Percentiles rank a stretch among this genome's conserved stretches.
These are phyloP conservation scores for Melanostigma gelatinosum DNA, from an alignment of 2,113 vertebrate species.

Conservation along the genomic window DNA sequence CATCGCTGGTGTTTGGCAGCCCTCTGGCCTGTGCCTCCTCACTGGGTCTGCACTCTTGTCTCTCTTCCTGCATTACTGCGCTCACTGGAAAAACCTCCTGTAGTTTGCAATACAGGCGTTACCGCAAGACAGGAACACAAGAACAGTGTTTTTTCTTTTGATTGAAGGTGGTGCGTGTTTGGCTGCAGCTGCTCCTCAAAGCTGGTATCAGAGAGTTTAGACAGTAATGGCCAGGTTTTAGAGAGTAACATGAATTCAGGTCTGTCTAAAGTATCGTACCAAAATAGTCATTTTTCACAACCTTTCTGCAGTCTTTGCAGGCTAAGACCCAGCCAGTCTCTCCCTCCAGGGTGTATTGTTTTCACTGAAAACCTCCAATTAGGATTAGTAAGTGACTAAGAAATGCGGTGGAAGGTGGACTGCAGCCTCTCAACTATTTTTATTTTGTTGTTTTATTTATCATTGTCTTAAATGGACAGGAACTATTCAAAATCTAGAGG, in stretches of 20 bases:
- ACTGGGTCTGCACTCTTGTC: conserved; percentile 28
- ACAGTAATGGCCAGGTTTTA: conserved; percentile 42
- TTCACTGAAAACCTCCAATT: conserved; percentile 9
- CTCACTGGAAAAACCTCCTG: conserved; percentile 35
- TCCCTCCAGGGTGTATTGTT: conserved; percentile 8
- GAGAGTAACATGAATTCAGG: conserved; percentile 45
- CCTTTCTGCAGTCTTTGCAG: too few relatives aligned
- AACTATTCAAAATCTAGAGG: not conserved
- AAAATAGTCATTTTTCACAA: conserved; percentile 49
- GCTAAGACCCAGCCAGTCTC: not conserved
- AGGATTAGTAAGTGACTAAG: conserved; percentile 2
- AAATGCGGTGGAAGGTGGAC: conserved; percentile 2
- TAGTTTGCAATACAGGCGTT: conserved; percentile 37
- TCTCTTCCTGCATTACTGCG: conserved; percentile 22
- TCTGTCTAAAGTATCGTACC: conserved; percentile 37
- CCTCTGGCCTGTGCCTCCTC: conserved; percentile 26
- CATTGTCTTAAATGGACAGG: not conserved
- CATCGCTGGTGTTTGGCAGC: conserved; percentile 64
- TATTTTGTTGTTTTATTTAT: too few relatives aligned
- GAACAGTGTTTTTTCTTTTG: conserved; percentile 36
- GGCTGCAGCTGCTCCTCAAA: conserved; percentile 45
- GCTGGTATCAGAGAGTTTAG: conserved; percentile 46
- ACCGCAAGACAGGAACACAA: conserved; percentile 39
- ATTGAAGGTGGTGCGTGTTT: conserved; percentile 52
- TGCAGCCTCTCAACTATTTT: not conserved